Evolutionary conservation across 2,113 vertebrate genomes (phyloP), one percentile per base, ranked within the genome.

Genomic region (Sardina pilchardus): DNA sequence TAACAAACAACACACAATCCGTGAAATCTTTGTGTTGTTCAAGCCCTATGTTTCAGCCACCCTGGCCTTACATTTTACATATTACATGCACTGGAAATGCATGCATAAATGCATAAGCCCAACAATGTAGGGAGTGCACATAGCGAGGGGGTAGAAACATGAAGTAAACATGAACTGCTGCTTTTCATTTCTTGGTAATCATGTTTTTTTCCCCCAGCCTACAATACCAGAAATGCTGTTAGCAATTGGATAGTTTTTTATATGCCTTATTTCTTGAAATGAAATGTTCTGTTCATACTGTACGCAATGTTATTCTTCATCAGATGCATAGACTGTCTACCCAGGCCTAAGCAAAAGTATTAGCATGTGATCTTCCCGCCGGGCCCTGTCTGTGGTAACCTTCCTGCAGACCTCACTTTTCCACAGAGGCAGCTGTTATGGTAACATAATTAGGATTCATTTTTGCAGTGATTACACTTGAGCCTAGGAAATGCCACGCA

Each of bases 381-480:
- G 17, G 1, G 30, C 44, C 17, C 34, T 39, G 1, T 43, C n/a
- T 43, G 2, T 12, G 4, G 14, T 36, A 78, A 78, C 71, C 71
- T 36, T 78, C 30, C 26, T 34, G 2, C 16, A 83, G 56, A 85
- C 71, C 83, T 83, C 82, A 3, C 12, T 78, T 82, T 83, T 82
- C 71, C 19, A 75, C 36, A 8, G 48, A 86, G 48, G 75, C 78
- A 85, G 71, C 81, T 87, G 80, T 63, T 84, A 82, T 30, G 45
- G 56, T 86, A 85, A 82, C 75, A 81, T 87, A 88, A 88, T 89
- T 82, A 88, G 85, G 78, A 84, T 85, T 86, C 6, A 83, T 88
- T 90, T 88, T 45, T 3, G 80, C 85, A 78, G 78, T 86, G 88
- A 89, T 63, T 85, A 85, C 90, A 84, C 82, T 82, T 71, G 71